Evolutionary conservation across 2,888 invertebrate species (phyloP), one percentile per base, ranked within the genome.

Genomic region (Argyra leucocephala): DNA sequence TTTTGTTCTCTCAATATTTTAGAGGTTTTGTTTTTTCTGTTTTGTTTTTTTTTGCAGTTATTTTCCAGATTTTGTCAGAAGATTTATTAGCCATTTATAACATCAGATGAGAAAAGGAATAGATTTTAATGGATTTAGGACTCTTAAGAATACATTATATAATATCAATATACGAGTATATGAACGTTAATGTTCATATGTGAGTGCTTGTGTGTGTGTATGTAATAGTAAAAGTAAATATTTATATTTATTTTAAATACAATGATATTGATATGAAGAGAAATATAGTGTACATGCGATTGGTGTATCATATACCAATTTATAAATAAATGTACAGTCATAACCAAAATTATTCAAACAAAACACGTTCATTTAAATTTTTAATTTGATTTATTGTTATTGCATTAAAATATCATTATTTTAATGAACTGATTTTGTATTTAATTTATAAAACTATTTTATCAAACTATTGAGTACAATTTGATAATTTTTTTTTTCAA

Each of bases 21-120:
- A 48, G 18, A 48, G 48, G 18, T 48, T 48, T 48, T 48, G 12
- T 18, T 48, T 18, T 2, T 15, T 48, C 48, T n/a, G n/a, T n/a
- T n/a, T 48, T 48, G n/a, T 48, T 48, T 18, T 48, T 48, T 48
- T 48, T 48, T 48, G 48, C 48, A 48, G 48, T 48, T 48, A n/a
- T 48, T 48, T 48, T 48, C 48, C 48, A 48, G 48, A 48, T 48
- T 48, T 48, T 48, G 2, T 15, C 48, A 48, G 15, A 48, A 48
- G 48, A 48, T 48, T 48, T 48, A 48, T 48, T 48, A 12, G 48
- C 48, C 48, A 48, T 48, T 48, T 48, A 48, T 48, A 48, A 48
- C 48, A 48, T 48, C 48, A 48, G 48, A 48, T 48, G 48, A 48
- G 48, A 48, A 48, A 48, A 48, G 5, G 48, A 48, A 48, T 48